Evolutionary conservation across 2,797 vertebrate species (phyloP), one percentile per base, ranked within the genome.

Genomic region (Dromococcyx pavoninus): DNA sequence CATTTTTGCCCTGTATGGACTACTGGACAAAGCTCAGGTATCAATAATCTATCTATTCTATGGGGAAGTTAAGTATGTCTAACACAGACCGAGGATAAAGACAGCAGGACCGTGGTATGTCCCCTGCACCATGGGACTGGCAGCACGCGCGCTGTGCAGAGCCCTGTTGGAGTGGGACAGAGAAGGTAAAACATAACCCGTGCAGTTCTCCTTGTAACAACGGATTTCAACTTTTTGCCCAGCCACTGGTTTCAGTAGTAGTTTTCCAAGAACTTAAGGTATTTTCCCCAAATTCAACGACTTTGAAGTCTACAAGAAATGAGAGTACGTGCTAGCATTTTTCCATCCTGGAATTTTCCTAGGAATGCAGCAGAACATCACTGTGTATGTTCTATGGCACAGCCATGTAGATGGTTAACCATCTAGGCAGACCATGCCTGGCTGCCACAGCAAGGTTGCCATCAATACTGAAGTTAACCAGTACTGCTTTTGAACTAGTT

Each of bases 11-110:
- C 61, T 99, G 11, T 99, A 98, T 22, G 99, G 99, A 82, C 98
- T 99, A 37, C 97, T 99, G 96, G 98, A 98, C 94, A 97, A 95
- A 54, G 99, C 98, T 50, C 99, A 99, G 99, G 99, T 99, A 96
- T 84, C 46, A 57, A 54, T 56, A 65, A 82, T 32, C 7, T 24
- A 5, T 50, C 65, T 65, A 22, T 15, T 39, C 43, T 30, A 0
- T 6, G 17, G 17, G 16, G 46, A 13, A 43, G 14, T 83, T 87
- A 10, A 1, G 2, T 21, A 7, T 13, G 13, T 62, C 22, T 82
- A 44, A 56, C 11, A 7, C 17, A 70, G 25, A 28, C 19, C 22
- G n/a, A 41, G 53, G 39, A n/a, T 80, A 30, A 91, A 74, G 69
- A 33, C 44, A 74, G 22, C 9, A 54, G 56, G 51, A 37, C 33